Conservation (phyloP, 2,113 vertebrate species). For the Gyps fulvus region DNA sequence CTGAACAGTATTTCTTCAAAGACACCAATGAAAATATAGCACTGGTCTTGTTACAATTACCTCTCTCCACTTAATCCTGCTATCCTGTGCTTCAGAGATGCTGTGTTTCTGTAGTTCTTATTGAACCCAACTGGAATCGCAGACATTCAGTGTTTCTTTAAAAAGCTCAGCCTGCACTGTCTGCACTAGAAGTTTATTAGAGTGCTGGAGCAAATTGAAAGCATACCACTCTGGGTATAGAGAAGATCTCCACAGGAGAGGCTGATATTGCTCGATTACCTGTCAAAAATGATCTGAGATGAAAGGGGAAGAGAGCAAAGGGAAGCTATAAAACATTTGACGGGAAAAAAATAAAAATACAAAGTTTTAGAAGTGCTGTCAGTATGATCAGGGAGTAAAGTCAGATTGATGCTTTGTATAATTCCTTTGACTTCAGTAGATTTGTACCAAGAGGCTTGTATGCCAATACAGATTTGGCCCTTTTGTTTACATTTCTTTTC, state of each 20-base stretch:
- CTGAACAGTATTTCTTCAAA: neutral
- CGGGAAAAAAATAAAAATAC: neutral
- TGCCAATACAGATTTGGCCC: neutral
- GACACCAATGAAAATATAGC: neutral
- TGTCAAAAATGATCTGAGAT: conserved; percentile 6
- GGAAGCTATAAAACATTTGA: neutral
- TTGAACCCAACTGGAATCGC: neutral
- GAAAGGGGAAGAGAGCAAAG: neutral
- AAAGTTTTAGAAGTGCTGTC: conserved; percentile 27
- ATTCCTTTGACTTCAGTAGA: neutral
- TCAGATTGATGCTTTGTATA: neutral
- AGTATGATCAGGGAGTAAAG: neutral
- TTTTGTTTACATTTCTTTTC: neutral
- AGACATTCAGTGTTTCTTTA: neutral
- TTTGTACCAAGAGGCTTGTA: neutral
- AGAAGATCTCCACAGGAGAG: neutral
- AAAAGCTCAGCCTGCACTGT: neutral
- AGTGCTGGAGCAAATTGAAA: neutral
- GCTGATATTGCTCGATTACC: neutral
- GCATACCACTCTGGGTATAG: neutral
- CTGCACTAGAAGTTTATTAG: neutral
- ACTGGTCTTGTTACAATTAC: neutral
- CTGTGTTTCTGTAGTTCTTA: neutral
- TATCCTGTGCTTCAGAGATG: neutral
- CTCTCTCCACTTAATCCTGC: neutral